phyloP scores from a whole-genome alignment of 2,888 invertebrate species.

The Actias luna region DNA sequence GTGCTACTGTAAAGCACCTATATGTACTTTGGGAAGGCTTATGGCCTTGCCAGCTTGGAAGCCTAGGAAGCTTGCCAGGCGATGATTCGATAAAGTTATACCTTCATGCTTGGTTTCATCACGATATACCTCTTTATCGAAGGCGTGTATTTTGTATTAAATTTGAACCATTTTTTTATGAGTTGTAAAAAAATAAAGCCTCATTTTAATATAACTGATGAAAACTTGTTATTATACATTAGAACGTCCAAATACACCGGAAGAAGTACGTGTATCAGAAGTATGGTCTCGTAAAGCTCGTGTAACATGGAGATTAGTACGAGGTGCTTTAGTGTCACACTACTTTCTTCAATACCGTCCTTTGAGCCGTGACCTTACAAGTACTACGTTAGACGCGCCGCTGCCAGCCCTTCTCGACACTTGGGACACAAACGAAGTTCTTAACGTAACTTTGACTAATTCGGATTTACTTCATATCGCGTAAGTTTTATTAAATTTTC shows the following conservation, averaged over 20 bases:
- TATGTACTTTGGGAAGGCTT: no score
- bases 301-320: constrained; percentile 67
- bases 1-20: no score
- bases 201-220: not conserved
- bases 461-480: constrained; percentile 72
- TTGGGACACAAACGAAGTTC: constrained; percentile 68
- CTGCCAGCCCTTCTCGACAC: constrained; percentile 63
- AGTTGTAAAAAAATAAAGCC: no score
- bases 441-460: constrained; percentile 69
- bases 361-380: constrained; percentile 55
- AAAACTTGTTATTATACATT: not conserved
- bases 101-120: no score
- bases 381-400: constrained; percentile 62
- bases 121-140: no score
- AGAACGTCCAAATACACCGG: constrained; percentile 72
- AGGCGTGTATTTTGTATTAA: no score
- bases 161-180: no score
- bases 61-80: no score
- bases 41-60: no score
- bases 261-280: constrained; percentile 73
- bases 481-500: constrained; percentile 49
- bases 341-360: constrained; percentile 71
- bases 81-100: no score
- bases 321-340: constrained; percentile 70
- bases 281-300: constrained; percentile 73